These are phyloP conservation scores for Notodromas monacha DNA, from an alignment of 2,888 invertebrate species.

Conservation along the genomic window DNA sequence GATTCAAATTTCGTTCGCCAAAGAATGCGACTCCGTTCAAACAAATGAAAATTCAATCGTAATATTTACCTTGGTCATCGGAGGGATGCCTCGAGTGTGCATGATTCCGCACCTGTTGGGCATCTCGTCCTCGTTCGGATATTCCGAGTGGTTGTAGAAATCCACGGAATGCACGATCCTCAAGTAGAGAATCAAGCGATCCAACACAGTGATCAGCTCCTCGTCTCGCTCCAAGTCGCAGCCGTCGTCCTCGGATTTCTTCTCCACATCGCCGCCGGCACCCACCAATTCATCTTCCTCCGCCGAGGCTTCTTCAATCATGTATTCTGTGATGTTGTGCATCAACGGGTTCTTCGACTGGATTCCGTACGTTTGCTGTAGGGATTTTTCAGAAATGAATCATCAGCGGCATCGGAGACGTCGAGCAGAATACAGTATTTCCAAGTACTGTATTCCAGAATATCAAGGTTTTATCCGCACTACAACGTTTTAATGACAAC, in stretches of 20 bases:
- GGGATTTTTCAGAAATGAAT: conserved; percentile 1
- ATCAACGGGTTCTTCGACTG: conserved; percentile 45
- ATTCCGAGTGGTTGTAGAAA: conserved; percentile 94
- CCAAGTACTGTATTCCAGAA: too few relatives aligned
- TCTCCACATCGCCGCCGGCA: conserved; percentile 12
- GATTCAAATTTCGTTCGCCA: conserved; percentile 8
- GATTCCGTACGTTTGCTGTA: conserved; percentile 12
- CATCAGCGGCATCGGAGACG: too few relatives aligned
- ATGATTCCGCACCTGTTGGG: conserved; percentile 94
- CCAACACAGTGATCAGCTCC: conserved; percentile 28
- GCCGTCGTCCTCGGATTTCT: not conserved
- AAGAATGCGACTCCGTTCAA: conserved; percentile 7
- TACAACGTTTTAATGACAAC: too few relatives aligned
- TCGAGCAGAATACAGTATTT: too few relatives aligned
- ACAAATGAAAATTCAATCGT: conserved; percentile 23
- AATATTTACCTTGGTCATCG: too few relatives aligned
- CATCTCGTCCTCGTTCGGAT: conserved; percentile 98
- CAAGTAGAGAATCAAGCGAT: conserved; percentile 58
- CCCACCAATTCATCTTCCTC: conserved; percentile 83
- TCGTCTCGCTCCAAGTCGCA: conserved; percentile 47
- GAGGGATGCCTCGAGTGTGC: conserved; percentile 69
- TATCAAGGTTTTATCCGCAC: too few relatives aligned
- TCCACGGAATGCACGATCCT: conserved; percentile 92
- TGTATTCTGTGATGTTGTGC: conserved; percentile 80
- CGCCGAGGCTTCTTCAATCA: conserved; percentile 89